Evolutionary conservation across 2,888 invertebrate genomes (phyloP).

Genomic region (Acleris laterana): DNA sequence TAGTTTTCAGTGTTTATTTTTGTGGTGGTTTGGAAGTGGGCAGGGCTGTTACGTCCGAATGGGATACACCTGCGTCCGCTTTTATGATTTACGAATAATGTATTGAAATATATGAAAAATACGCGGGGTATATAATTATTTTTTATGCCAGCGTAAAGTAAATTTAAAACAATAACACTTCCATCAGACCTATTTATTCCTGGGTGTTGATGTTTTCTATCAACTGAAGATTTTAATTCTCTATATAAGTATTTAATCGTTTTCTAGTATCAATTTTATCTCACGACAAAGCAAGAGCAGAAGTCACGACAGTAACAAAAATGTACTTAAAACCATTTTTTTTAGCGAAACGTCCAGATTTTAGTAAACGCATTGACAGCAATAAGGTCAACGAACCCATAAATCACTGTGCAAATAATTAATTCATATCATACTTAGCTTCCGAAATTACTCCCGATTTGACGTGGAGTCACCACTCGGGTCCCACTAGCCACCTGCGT

Average conservation of each 20-base stretch:
- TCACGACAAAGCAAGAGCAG: too few species aligned
- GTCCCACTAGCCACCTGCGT: slow-evolving; percentile 65
- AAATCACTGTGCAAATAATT: slow-evolving; percentile 25
- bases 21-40: slow-evolving; percentile 60
- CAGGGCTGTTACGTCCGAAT: slow-evolving; percentile 64
- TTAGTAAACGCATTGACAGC: neutral
- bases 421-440: slow-evolving; percentile 26
- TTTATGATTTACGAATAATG: slow-evolving; percentile 39
- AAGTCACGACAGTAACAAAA: too few species aligned
- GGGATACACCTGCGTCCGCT: slow-evolving; percentile 78
- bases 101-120: slow-evolving; percentile 20
- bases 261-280: too few species aligned
- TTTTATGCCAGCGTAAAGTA: neutral
- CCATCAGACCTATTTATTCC: too few species aligned
- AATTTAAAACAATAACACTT: too few species aligned
- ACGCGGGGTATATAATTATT: neutral
- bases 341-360: too few species aligned
- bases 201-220: too few species aligned
- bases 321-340: too few species aligned
- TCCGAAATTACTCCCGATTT: slow-evolving; percentile 30
- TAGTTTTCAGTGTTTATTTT: slow-evolving; percentile 62
- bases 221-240: too few species aligned
- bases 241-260: too few species aligned
- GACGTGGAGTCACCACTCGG: slow-evolving; percentile 43
- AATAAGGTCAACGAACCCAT: slow-evolving; percentile 17